phyloP scores from a whole-genome alignment of 2,797 vertebrate genomes.

The Spondyliosoma cantharus region DNA sequence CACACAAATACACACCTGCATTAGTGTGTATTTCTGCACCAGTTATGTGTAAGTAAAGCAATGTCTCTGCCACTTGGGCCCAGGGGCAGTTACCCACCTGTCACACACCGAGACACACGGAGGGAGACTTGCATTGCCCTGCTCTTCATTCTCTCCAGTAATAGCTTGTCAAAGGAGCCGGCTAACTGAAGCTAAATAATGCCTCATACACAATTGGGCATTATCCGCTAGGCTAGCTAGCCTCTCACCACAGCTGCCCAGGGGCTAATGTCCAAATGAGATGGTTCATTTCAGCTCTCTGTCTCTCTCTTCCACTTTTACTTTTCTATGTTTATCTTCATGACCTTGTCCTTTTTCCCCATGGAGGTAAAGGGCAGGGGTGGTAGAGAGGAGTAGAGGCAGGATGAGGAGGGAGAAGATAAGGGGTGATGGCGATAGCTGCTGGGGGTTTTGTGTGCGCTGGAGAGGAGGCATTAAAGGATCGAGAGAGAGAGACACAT shows the following conservation, averaged over 20 bases:
- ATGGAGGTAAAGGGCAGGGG: conserved; percentile 79
- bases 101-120: conserved; percentile 1
- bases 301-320: conserved; percentile 75
- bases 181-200: conserved; percentile 88
- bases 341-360: conserved; percentile 82
- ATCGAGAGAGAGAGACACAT: conserved; percentile 55
- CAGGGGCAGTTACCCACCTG: conserved; percentile 58
- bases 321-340: conserved; percentile 81
- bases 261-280: conserved; percentile 91
- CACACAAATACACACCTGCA: conserved; percentile 17
- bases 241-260: conserved; percentile 83
- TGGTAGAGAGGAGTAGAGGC: conserved; percentile 61
- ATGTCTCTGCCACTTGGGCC: conserved; percentile 50
- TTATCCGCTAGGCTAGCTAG: conserved; percentile 88
- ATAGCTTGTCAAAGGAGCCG: conserved; percentile 88
- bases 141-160: conserved; percentile 86
- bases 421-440: conserved; percentile 75
- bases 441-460: conserved; percentile 67
- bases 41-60: conserved; percentile 55
- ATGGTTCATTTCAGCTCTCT: conserved; percentile 88
- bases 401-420: conserved; percentile 71
- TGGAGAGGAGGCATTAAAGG: conserved; percentile 67
- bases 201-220: conserved; percentile 89
- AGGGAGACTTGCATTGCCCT: conserved; percentile 35
- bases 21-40: conserved; percentile 12